Evolutionary conservation across 2,797 vertebrate genomes (phyloP).

Genomic region (Scyliorhinus canicula): DNA sequence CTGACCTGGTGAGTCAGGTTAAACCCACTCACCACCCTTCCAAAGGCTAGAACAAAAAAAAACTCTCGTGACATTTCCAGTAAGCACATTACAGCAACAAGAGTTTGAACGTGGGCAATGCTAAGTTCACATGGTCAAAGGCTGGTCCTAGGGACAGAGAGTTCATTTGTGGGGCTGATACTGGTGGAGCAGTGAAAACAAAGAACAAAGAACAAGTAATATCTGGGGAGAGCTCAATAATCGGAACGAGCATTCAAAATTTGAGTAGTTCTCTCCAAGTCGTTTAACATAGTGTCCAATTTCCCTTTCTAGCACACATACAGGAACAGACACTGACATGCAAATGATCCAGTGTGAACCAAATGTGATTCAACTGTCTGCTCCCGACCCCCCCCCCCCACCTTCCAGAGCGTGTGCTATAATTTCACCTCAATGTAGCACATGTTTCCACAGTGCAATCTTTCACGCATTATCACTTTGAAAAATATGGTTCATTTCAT

Average conservation of each 20-base stretch:
- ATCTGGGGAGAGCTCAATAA: neutral
- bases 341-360: neutral
- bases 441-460: neutral
- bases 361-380: constrained; percentile 6
- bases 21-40: neutral
- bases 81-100: neutral
- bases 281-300: too few species aligned
- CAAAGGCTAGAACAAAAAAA: neutral
- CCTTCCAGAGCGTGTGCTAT: neutral
- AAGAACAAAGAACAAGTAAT: too few species aligned
- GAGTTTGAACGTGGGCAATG: neutral
- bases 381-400: too few species aligned
- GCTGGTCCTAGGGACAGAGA: neutral
- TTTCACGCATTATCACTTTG: neutral
- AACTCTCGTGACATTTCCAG: too few species aligned
- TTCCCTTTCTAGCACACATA: constrained; percentile 9
- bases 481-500: constrained; percentile 19
- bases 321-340: constrained; percentile 3
- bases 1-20: neutral
- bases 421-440: neutral
- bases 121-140: neutral
- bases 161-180: neutral
- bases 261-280: neutral
- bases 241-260: neutral
- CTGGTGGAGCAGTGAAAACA: neutral